Evolutionary conservation across 1,140 invertebrate genomes (phyloP).

Genomic region (Bradysia coprophila): DNA sequence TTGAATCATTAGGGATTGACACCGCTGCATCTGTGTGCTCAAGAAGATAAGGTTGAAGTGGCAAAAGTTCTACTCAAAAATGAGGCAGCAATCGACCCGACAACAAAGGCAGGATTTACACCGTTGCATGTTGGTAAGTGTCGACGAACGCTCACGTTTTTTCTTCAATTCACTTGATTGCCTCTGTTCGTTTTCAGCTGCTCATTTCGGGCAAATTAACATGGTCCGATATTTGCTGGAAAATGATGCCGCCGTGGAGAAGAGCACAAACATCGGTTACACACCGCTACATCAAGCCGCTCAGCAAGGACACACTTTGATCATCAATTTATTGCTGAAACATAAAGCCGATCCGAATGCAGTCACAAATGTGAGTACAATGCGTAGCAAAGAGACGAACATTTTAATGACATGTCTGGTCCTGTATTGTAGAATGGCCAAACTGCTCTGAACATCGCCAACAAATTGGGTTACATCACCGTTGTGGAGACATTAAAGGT

Average conservation of each 20-base stretch:
- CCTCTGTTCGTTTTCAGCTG: conserved; percentile 61
- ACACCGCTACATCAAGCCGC: conserved; percentile 96
- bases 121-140: conserved; percentile 78
- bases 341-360: conserved; percentile 90
- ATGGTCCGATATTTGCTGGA: conserved; percentile 87
- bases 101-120: conserved; percentile 89
- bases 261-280: conserved; percentile 68
- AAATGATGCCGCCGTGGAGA: conserved; percentile 52
- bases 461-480: conserved; percentile 91
- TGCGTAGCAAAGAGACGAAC: background rate
- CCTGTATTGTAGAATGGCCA: conserved; percentile 64
- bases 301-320: conserved; percentile 91
- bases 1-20: too few relatives aligned
- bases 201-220: conserved; percentile 90
- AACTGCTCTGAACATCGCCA: conserved; percentile 89
- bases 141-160: too few relatives aligned
- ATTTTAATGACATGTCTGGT: conserved; percentile 2
- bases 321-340: conserved; percentile 86
- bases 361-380: conserved; percentile 66
- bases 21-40: conserved; percentile 74
- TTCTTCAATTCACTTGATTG: too few relatives aligned
- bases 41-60: conserved; percentile 83
- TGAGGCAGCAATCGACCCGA: conserved; percentile 58
- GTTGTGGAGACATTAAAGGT: conserved; percentile 93
- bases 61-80: conserved; percentile 67